Percentiles rank a stretch among this genome's conserved stretches.
These are phyloP conservation scores for Myrmecophaga tridactyla DNA, from an alignment of 2,113 vertebrate genomes.

Conservation along the genomic window DNA sequence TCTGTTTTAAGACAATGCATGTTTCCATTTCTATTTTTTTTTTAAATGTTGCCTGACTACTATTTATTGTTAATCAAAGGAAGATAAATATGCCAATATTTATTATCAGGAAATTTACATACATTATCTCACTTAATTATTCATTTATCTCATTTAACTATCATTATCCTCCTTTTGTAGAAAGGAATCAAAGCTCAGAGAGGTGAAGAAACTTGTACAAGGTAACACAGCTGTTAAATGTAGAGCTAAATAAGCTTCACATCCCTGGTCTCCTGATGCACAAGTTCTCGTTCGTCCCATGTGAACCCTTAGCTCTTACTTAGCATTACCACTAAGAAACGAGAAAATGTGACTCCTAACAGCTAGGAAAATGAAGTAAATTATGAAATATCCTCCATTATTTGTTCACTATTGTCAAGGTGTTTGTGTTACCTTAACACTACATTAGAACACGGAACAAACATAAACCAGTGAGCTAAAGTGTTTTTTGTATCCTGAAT, in stretches of 20 bases:
- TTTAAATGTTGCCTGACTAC: background rate
- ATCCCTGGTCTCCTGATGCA: background rate
- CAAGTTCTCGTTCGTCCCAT: background rate
- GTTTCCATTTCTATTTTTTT: constrained; percentile 30
- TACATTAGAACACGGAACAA: background rate
- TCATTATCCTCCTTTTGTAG: background rate
- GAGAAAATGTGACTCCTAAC: background rate
- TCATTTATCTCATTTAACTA: too few relatives aligned
- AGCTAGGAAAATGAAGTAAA: background rate
- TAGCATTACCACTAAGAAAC: background rate
- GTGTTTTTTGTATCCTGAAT: background rate
- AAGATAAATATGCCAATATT: background rate
- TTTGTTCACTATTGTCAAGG: background rate
- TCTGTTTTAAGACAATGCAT: background rate
- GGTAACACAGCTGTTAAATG: background rate
- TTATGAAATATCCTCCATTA: background rate
- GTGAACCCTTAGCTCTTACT: background rate
- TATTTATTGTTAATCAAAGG: background rate
- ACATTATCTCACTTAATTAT: background rate
- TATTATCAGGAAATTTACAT: background rate
- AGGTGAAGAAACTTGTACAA: background rate
- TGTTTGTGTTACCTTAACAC: background rate
- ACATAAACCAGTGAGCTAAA: background rate
- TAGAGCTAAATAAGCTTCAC: background rate
- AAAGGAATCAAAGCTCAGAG: background rate